Evolutionary conservation across 53 echinoderm and acorn worm genomes (phyloP).

Genomic region (Arbacia lixula): DNA sequence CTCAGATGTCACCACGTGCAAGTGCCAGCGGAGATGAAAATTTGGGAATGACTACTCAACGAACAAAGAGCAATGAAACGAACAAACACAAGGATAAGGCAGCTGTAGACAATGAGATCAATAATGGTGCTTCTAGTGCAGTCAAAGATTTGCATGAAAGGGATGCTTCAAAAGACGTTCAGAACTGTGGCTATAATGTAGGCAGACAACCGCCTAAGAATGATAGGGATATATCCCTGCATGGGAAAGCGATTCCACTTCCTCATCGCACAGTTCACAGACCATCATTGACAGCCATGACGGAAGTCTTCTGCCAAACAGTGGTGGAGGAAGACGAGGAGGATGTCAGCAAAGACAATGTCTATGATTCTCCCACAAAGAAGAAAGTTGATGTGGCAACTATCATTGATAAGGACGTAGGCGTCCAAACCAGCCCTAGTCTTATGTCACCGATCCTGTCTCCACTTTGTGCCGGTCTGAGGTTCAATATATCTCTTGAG

Average conservation of each 20-base stretch:
- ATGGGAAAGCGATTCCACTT: neutral
- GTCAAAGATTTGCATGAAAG: no score
- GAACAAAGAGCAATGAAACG: neutral
- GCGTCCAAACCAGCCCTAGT: slow-evolving; percentile 62
- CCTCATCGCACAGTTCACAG: neutral
- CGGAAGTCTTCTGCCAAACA: slow-evolving; percentile 70
- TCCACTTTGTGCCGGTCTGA: slow-evolving; percentile 47
- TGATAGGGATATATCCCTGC: neutral
- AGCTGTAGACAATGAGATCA: neutral
- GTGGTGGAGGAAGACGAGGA: slow-evolving; percentile 55
- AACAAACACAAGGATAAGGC: neutral
- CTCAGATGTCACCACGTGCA: slow-evolving; percentile 75
- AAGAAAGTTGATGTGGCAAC: slow-evolving; percentile 35
- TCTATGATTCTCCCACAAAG: slow-evolving; percentile 17
- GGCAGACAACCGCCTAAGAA: no score
- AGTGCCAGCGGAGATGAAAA: slow-evolving; percentile 39
- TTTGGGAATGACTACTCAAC: neutral
- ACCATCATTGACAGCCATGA: slow-evolving; percentile 60
- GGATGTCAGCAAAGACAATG: slow-evolving; percentile 12
- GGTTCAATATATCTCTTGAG: slow-evolving; percentile 18
- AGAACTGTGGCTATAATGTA: no score
- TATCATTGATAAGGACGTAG: slow-evolving; percentile 33
- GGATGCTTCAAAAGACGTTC: no score
- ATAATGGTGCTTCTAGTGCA: neutral
- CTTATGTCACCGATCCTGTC: slow-evolving; percentile 57